Percentiles rank a stretch among this genome's conserved stretches.
Evolutionary conservation across 2,888 invertebrate species (phyloP).

Genomic region (Leucoptera coffeella): DNA sequence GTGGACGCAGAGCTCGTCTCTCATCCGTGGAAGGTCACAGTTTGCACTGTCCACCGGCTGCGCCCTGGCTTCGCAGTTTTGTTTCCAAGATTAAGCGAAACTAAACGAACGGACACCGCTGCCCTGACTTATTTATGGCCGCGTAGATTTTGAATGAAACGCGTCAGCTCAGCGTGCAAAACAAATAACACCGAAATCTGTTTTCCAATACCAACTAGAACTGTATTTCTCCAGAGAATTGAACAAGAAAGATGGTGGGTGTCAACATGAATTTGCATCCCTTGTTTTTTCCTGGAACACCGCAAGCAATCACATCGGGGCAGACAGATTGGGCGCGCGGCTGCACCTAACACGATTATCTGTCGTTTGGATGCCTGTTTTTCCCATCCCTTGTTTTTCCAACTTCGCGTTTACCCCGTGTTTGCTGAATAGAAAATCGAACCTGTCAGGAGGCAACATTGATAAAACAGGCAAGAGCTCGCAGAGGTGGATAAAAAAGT

Average conservation of each 20-base stretch:
- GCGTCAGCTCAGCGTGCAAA: background rate
- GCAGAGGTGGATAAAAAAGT: no score
- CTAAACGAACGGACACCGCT: slow-evolving; percentile 15
- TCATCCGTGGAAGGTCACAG: slow-evolving; percentile 33
- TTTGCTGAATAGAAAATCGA: slow-evolving; percentile 50
- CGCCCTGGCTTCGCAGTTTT: slow-evolving; percentile 19
- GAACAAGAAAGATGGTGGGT: slow-evolving; percentile 51
- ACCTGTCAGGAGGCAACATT: slow-evolving; percentile 51
- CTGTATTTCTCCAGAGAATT: slow-evolving; percentile 42
- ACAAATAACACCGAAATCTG: no score
- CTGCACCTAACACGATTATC: slow-evolving; percentile 50
- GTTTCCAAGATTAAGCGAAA: slow-evolving; percentile 41
- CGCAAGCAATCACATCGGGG: slow-evolving; percentile 19
- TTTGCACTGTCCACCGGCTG: slow-evolving; percentile 21
- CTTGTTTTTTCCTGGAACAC: slow-evolving; percentile 49
- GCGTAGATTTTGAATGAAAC: slow-evolving; percentile 3
- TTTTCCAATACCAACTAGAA: no score
- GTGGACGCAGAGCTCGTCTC: slow-evolving; percentile 17
- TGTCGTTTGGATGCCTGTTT: slow-evolving; percentile 46
- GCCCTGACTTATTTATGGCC: slow-evolving; percentile 4
- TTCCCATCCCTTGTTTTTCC: slow-evolving; percentile 49
- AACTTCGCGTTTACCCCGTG: slow-evolving; percentile 44
- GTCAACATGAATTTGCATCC: slow-evolving; percentile 54
- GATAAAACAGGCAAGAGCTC: no score
- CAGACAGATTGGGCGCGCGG: slow-evolving; percentile 36